Conservation (phyloP, 2,113 vertebrate genomes). For the Dipodomys spectabilis region DNA sequence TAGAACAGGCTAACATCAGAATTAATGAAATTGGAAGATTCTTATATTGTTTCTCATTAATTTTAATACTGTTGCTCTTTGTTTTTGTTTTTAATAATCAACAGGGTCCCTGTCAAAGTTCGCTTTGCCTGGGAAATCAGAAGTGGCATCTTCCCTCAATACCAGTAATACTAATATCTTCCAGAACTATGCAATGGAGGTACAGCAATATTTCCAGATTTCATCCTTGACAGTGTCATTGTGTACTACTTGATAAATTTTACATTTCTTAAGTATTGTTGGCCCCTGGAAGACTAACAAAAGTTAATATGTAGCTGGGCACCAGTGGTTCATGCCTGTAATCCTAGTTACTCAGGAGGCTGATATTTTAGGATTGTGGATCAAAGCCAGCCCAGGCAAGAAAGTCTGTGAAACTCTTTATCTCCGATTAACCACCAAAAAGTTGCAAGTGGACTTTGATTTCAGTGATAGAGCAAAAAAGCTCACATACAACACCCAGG, state of each 20-base stretch:
- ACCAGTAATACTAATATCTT: conserved; percentile 90
- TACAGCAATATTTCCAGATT: no score
- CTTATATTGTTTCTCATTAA: conserved; percentile 7
- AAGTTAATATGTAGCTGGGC: background rate
- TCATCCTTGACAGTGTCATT: no score
- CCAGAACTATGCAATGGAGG: conserved; percentile 96
- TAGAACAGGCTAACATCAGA: conserved; percentile 9
- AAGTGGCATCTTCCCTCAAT: conserved; percentile 92
- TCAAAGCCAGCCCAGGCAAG: no score
- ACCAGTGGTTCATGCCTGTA: no score
- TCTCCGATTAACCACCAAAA: no score
- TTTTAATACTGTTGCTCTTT: conserved; percentile 59
- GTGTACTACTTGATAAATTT: conserved; percentile 28
- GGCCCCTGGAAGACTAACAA: background rate
- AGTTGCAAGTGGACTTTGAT: no score
- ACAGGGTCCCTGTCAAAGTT: conserved; percentile 89
- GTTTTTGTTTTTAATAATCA: conserved; percentile 48
- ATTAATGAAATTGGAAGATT: background rate
- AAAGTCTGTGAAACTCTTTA: no score
- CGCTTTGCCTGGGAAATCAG: conserved; percentile 90
- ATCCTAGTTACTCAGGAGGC: background rate
- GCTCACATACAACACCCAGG: no score
- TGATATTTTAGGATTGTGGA: background rate
- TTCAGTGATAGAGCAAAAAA: no score
- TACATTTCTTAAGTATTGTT: background rate